Evolutionary conservation across 2,888 invertebrate species (phyloP), one percentile per base, ranked within the genome.

Genomic region (Drymonia ruficornis): DNA sequence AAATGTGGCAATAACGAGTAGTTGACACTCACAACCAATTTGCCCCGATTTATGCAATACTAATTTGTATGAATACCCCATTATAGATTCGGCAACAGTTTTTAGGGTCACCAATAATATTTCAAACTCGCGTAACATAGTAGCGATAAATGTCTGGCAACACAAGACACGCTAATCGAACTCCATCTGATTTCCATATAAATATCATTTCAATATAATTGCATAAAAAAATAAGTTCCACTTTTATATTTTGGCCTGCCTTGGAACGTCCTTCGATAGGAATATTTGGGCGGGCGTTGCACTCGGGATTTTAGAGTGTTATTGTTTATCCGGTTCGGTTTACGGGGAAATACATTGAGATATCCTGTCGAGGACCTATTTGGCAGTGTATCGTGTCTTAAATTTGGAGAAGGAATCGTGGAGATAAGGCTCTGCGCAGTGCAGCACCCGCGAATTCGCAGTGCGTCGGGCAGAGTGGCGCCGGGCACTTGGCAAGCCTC

Each of bases 391-490:
- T 76, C 82, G 80, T 83, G 81, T 83, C 72, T 80, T 77, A 16
- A 84, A 81, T 86, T 78, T 81, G 68, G 74, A 77, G 76, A 75
- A 82, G 76, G 81, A 83, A 81, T 74, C 73, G 71, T 74, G 70
- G 76, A 76, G 83, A 84, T 81, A 84, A 86, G 83, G 81, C 78
- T 64, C 78, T 83, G 84, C 90, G 89, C 90, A 91, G 80, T 91
- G 91, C 91, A 91, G 81, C 84, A 86, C 71, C 79, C 74, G 70
- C 55, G 74, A 83, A 80, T 54, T 87, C 86, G 85, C 86, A 86
- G 75, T 89, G 89, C 89, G 89, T 86, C 89, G 86, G 87, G 66
- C 87, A 83, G 78, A 80, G 74, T 73, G 91, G 92, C 92, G 92
- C 91, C 92, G 84, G 84, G 80, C 76, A 84, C 85, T 91, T 92